Evolutionary conservation across 2,113 vertebrate species (phyloP).

Genomic region (Erythrolamprus reginae): DNA sequence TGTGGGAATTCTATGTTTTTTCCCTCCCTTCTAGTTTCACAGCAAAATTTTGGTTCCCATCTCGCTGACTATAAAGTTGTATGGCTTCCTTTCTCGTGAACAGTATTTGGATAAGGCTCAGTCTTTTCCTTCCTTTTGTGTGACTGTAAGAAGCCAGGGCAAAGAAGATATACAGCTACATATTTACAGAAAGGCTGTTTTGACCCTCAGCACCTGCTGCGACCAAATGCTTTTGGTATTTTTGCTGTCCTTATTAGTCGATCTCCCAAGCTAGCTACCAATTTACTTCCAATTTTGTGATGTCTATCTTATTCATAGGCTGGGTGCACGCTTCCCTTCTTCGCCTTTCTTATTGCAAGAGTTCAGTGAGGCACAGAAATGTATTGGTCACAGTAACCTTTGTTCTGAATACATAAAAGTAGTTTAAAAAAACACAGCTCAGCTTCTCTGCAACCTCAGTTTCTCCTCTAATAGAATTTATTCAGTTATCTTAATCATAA

Average conservation of each 20-base stretch:
- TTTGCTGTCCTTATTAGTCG: neutral
- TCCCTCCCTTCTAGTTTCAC: neutral
- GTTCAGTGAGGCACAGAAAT: neutral
- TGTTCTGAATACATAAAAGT: neutral
- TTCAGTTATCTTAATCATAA: neutral
- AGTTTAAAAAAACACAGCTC: neutral
- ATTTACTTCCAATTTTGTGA: neutral
- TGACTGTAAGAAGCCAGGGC: neutral
- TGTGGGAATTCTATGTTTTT: neutral
- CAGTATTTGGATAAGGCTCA: neutral
- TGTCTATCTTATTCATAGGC: neutral
- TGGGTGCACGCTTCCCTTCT: neutral
- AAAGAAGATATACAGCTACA: neutral
- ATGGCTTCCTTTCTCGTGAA: neutral
- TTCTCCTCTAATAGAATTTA: neutral
- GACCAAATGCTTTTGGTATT: neutral
- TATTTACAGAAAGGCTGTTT: neutral
- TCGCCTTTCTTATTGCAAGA: neutral
- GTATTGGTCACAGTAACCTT: neutral
- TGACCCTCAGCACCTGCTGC: neutral
- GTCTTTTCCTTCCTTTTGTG: neutral
- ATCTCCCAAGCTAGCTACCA: neutral
- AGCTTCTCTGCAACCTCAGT: neutral
- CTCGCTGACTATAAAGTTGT: neutral
- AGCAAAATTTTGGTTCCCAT: neutral